Evolutionary conservation across 2,113 vertebrate genomes (phyloP).

Genomic region (Cyanocitta stelleri): DNA sequence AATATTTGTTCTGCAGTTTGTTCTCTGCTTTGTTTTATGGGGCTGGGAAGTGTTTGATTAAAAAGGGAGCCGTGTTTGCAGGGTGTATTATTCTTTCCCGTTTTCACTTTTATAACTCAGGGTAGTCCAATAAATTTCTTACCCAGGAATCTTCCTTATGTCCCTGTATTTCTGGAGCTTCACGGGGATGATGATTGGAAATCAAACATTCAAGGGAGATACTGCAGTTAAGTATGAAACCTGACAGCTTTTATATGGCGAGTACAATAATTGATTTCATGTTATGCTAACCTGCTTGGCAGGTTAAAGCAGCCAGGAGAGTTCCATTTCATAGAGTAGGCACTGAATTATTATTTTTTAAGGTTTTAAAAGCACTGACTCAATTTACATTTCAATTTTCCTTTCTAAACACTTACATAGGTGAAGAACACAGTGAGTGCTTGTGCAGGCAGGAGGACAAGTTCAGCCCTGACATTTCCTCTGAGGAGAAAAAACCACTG

Average conservation of each 20-base stretch:
- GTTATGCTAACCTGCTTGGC: slow-evolving; percentile 39
- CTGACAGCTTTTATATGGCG: slow-evolving; percentile 25
- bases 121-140: neutral
- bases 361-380: neutral
- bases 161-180: neutral
- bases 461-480: neutral
- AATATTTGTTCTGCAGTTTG: neutral
- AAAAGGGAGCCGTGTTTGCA: neutral
- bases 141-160: neutral
- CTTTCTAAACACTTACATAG: neutral
- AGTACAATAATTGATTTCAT: slow-evolving; percentile 36
- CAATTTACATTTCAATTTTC: slow-evolving; percentile 23
- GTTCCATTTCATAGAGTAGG: neutral
- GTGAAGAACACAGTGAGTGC: neutral
- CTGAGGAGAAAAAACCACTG: neutral
- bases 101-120: neutral
- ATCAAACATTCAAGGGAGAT: slow-evolving; percentile 34
- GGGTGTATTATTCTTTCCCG: neutral
- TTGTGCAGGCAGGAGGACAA: neutral
- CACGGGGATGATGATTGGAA: neutral
- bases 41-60: neutral
- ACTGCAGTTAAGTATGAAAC: neutral
- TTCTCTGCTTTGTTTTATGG: neutral
- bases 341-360: neutral
- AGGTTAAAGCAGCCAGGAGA: neutral